Evolutionary conservation across 1,140 invertebrate species (phyloP).

Genomic region (Bathynomus jamesi): DNA sequence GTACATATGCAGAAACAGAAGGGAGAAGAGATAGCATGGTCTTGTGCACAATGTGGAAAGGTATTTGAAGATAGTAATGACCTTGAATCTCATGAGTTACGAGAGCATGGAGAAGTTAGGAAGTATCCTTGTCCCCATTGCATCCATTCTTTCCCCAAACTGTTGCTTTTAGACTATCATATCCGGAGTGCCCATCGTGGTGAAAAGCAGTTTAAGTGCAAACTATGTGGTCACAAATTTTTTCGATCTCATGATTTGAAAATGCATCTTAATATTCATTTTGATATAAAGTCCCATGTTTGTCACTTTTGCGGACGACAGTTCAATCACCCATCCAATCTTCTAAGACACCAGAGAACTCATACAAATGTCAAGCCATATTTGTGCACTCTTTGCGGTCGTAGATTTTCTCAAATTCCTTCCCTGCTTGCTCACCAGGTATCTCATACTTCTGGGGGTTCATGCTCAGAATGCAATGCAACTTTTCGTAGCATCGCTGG

Average conservation of each 20-base stretch:
- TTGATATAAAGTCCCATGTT: constrained; percentile 46
- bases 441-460: neutral
- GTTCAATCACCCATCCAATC: constrained; percentile 48
- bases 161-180: neutral
- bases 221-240: constrained; percentile 37
- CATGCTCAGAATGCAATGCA: constrained; percentile 16
- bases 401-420: constrained; percentile 44
- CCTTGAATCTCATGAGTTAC: neutral
- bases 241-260: constrained; percentile 42
- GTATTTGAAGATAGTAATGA: neutral
- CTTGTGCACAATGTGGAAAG: neutral
- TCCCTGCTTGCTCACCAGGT: constrained; percentile 27
- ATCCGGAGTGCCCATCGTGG: neutral
- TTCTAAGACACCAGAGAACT: constrained; percentile 46
- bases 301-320: constrained; percentile 47
- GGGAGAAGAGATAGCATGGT: neutral
- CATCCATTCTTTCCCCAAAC: neutral
- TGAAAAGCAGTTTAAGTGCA: constrained; percentile 18
- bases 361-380: constrained; percentile 48
- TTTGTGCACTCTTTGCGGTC: constrained; percentile 46
- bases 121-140: neutral
- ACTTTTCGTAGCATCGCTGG: constrained; percentile 12
- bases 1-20: no score
- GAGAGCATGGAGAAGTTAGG: neutral
- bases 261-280: constrained; percentile 47